Conservation (phyloP, 2,888 invertebrate genomes). For the Melanostoma scalare region DNA sequence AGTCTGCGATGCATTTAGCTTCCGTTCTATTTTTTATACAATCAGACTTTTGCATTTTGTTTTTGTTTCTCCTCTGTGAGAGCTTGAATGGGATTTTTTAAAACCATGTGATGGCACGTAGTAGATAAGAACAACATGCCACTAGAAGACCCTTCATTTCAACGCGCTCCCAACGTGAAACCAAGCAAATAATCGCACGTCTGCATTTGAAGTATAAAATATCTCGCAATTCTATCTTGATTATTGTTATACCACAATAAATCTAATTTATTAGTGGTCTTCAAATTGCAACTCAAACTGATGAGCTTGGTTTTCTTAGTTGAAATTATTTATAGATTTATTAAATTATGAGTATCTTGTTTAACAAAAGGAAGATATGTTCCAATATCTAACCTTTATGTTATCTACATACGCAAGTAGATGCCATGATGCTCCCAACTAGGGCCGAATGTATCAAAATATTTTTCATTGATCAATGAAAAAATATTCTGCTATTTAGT, state of each 20-base stretch:
- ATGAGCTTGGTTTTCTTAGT: too few relatives aligned
- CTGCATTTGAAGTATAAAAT: conserved; percentile 21
- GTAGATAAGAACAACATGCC: conserved; percentile 13
- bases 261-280: background rate
- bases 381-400: too few relatives aligned
- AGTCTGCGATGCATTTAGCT: too few relatives aligned
- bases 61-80: background rate
- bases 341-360: too few relatives aligned
- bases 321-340: background rate
- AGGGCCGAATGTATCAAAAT: background rate
- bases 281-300: background rate
- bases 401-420: too few relatives aligned
- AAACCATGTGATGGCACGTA: conserved; percentile 27
- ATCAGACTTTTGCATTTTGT: conserved; percentile 2
- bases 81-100: background rate
- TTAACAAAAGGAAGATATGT: too few relatives aligned
- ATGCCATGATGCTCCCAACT: too few relatives aligned
- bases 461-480: background rate
- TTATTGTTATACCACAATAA: conserved; percentile 10
- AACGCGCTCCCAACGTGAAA: conserved; percentile 11
- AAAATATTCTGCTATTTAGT: conserved; percentile 1
- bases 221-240: conserved; percentile 6
- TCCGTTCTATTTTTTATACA: background rate
- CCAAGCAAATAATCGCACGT: conserved; percentile 9
- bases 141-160: conserved; percentile 7